Evolutionary conservation across 2,888 invertebrate species (phyloP).

Genomic region (Boloria euphrosyne): DNA sequence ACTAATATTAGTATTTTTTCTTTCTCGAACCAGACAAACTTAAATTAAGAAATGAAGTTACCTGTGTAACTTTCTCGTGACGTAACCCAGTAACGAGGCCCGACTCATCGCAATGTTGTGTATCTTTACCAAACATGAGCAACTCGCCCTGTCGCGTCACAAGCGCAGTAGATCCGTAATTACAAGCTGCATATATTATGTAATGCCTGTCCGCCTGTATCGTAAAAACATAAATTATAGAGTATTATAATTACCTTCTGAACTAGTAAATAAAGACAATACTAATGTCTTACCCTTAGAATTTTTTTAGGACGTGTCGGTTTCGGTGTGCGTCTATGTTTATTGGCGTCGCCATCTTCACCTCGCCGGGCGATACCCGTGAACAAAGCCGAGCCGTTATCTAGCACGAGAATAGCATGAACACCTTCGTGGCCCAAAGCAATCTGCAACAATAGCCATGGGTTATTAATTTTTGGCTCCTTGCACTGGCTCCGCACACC

Average conservation of each 20-base stretch:
- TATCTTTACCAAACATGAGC: slow-evolving; percentile 97
- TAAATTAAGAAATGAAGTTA: slow-evolving; percentile 42
- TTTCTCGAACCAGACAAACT: background rate
- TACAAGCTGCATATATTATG: slow-evolving; percentile 93
- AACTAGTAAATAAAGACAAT: background rate
- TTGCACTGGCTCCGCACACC: no score
- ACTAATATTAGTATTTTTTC: background rate
- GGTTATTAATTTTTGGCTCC: no score
- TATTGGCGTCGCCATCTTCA: slow-evolving; percentile 94
- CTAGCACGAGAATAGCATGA: slow-evolving; percentile 94
- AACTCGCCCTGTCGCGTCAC: slow-evolving; percentile 95
- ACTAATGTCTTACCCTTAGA: slow-evolving; percentile 83
- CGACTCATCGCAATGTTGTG: slow-evolving; percentile 88
- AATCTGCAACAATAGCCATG: slow-evolving; percentile 80
- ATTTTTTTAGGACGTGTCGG: slow-evolving; percentile 96
- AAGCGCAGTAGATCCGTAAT: slow-evolving; percentile 96
- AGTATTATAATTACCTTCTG: background rate
- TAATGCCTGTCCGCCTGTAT: slow-evolving; percentile 87
- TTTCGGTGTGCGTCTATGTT: slow-evolving; percentile 92
- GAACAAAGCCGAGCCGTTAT: slow-evolving; percentile 93
- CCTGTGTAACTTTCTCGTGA: slow-evolving; percentile 86
- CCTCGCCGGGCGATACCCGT: slow-evolving; percentile 94
- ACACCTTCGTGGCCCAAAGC: slow-evolving; percentile 97
- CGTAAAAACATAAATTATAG: background rate
- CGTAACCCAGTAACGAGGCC: slow-evolving; percentile 89